A percentile compares a stretch with the other conserved stretches of the same genome.
Conservation (phyloP, 1,140 invertebrate genomes). For the Condylostylus longicornis region DNA sequence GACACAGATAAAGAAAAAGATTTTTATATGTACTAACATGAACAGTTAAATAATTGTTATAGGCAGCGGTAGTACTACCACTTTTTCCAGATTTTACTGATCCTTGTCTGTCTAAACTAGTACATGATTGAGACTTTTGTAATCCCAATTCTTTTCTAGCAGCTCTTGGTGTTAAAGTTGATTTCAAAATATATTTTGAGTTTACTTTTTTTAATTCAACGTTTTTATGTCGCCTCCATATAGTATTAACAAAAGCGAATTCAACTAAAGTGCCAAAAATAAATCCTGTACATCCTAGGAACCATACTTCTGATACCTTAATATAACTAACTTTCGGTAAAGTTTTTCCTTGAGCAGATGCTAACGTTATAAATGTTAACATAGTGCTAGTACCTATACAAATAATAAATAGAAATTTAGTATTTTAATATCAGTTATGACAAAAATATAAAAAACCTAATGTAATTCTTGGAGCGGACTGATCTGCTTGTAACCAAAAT, state of each 20-base stretch:
- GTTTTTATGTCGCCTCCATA: constrained; percentile 67
- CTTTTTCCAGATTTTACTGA: constrained; percentile 30
- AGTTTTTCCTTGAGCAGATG: constrained; percentile 64
- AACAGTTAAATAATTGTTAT: constrained; percentile 52
- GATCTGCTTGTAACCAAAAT: constrained; percentile 78
- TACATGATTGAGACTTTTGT: constrained; percentile 53
- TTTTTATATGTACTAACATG: constrained; percentile 38
- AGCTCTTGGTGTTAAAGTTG: constrained; percentile 59
- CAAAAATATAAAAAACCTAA: constrained; percentile 30
- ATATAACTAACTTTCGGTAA: constrained; percentile 79
- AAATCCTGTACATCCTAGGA: constrained; percentile 68
- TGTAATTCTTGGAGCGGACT: constrained; percentile 63
- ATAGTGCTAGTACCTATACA: constrained; percentile 54
- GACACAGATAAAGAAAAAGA: not conserved
- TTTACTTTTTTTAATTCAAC: constrained; percentile 69
- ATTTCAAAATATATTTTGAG: constrained; percentile 68
- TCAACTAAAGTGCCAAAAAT: constrained; percentile 75
- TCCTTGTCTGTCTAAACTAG: constrained; percentile 42
- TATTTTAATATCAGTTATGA: not conserved
- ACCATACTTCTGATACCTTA: constrained; percentile 83
- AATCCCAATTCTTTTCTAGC: constrained; percentile 49
- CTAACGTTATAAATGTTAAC: constrained; percentile 72
- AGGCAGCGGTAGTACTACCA: constrained; percentile 17
- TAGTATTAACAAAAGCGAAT: constrained; percentile 80
- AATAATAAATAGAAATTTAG: constrained; percentile 11